A percentile compares a stretch with the other conserved stretches of the same genome.
Conservation (phyloP, 92 coral and sea anemone species). For the Pocillopora meandrina region DNA sequence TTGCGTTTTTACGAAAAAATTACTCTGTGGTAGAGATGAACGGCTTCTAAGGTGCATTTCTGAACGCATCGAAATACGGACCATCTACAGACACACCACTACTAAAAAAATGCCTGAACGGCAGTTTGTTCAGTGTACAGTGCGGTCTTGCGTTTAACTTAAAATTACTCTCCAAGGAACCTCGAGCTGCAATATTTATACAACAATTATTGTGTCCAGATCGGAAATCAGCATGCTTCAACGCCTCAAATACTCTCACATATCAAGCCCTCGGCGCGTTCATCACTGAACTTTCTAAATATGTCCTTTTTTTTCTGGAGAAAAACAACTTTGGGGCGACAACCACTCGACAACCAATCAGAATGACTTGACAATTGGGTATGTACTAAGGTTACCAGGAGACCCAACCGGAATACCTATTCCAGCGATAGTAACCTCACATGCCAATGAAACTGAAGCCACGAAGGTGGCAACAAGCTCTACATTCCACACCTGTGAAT, state of each 20-base stretch:
- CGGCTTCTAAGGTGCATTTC: conserved; percentile 73
- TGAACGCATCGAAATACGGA: conserved; percentile 41
- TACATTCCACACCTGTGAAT: conserved; percentile 66
- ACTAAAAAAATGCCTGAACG: not conserved
- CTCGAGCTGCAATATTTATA: not conserved
- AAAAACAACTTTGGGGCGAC: conserved; percentile 58
- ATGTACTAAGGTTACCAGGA: conserved; percentile 23
- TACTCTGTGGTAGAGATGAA: conserved; percentile 58
- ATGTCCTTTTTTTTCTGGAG: conserved; percentile 42
- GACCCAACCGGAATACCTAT: conserved; percentile 61
- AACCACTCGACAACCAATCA: conserved; percentile 52
- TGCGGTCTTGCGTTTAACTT: conserved; percentile 56
- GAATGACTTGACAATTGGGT: conserved; percentile 69
- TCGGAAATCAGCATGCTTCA: conserved; percentile 39
- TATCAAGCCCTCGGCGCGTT: conserved; percentile 37
- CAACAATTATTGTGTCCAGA: conserved; percentile 49
- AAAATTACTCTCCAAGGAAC: not conserved
- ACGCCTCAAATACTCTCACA: too few relatives aligned
- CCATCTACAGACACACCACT: conserved; percentile 43
- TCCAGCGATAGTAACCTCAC: conserved; percentile 53
- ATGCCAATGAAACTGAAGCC: conserved; percentile 55
- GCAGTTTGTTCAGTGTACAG: not conserved
- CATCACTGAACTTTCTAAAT: conserved; percentile 54
- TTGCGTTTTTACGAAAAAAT: not conserved
- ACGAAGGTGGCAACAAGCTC: not conserved